Evolutionary conservation across 1,140 invertebrate species (phyloP), one percentile per base, ranked within the genome.

Genomic region (Condylostylus longicornis): DNA sequence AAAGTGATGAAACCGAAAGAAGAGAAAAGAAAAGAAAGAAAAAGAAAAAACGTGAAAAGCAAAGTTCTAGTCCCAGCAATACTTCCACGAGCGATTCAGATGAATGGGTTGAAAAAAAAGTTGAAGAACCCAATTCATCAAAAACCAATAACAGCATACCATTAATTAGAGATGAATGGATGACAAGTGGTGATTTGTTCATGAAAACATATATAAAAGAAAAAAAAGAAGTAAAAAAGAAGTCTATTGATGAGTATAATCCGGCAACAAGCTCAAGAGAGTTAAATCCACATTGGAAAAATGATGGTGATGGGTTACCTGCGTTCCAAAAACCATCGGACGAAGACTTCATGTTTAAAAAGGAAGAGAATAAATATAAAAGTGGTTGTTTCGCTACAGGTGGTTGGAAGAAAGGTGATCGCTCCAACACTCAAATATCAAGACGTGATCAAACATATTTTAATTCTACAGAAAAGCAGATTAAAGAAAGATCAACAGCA

Each of bases 231-330:
- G 61, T 64, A 34, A 48, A 53, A 29, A 65, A 63, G 41, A 69
- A 72, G 46, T 57, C 67, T 42, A 66, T 68, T 34, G 67, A 71
- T 42, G 64, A 66, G 12, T 74, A 76, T 47, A 67, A 85, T 69
- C 77, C 79, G 25, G 75, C 77, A 3, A 77, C 76, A 42, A 78
- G 76, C 51, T 57, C 51, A 3, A 66, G 72, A 49, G 89, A 95
- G 66, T 62, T 91, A 31, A 96, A 96, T 70, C 88, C 86, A 2
- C 85, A 89, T 58, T 93, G 87, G 85, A 88, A 85, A 68, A 67
- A 81, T 63, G 84, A 82, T 38, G 88, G 88, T 9, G 74, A 67
- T 31, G 88, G 88, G 12, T 55, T 93, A 36, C 87, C 62, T 5
- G 53, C 61, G 45, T 78, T 72, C 43, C 60, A 60, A 45, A 70